Conservation (phyloP, 2,888 invertebrate species). For the Mechanitis messenoides region DNA sequence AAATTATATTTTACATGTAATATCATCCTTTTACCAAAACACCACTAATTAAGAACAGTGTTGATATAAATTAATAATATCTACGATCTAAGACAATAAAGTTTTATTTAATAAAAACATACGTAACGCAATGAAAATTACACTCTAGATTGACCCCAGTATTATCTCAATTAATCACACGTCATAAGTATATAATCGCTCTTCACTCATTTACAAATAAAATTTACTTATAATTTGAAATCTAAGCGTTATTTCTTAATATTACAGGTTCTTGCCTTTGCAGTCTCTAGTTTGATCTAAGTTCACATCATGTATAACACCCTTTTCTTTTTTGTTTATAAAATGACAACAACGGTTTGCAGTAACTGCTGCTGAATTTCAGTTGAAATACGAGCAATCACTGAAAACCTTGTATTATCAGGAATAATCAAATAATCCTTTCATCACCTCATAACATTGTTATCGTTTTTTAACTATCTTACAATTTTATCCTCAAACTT, state of each 20-base stretch:
- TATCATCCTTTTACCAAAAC: too few relatives aligned
- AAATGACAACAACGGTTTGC: not conserved
- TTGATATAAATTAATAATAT: too few relatives aligned
- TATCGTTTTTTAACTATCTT: not conserved
- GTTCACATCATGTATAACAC: not conserved
- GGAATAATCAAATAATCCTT: not conserved
- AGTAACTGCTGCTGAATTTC: not conserved
- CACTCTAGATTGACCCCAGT: too few relatives aligned
- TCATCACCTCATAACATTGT: not conserved
- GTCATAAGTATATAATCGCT: too few relatives aligned
- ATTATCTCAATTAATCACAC: too few relatives aligned
- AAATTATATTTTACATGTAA: too few relatives aligned
- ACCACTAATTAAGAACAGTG: too few relatives aligned
- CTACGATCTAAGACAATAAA: too few relatives aligned
- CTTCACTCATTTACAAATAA: too few relatives aligned
- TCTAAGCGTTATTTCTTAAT: not conserved
- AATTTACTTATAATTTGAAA: too few relatives aligned
- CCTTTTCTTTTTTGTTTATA: not conserved
- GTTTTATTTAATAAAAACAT: too few relatives aligned
- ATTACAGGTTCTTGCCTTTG: not conserved
- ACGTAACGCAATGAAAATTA: too few relatives aligned
- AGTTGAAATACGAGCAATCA: not conserved
- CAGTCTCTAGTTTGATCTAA: not conserved
- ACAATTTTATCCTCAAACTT: not conserved
- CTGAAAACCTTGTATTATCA: not conserved